Base-by-base conservation (phyloP, 2,113 vertebrate genomes). In the Indicator indicator region DNA sequence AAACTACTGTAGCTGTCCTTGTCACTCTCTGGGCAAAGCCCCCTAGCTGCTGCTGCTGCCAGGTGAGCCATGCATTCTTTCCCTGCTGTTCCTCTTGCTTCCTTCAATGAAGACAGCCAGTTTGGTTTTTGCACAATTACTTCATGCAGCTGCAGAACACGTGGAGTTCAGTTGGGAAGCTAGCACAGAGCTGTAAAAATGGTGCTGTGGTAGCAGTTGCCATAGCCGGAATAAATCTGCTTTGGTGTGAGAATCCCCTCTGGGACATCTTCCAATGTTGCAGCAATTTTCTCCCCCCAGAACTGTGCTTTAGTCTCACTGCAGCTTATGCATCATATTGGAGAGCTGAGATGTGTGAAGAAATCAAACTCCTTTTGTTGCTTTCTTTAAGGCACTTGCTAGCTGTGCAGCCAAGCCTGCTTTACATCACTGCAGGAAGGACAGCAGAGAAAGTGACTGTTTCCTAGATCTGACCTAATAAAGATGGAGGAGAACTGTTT, bases 171-270 rank as follows among this genome's bases (percentile, higher is more conserved):
- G 1, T 2, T 13, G 62, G 62, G 48, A 88, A 72, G 40, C 54
- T 76, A 75, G 36, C 69, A 44, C 0, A 2, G 33, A 64, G 58
- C 83, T 88, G 90, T 72, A 71, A 72, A 93, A 88, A 44, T 33
- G 40, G 40, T 32, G 59, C 70, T 46, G 80, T 64, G 62, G 83
- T 26, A 36, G 86, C 90, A 91, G 86, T 64, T 86, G 3, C 75
- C 30, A 15, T 0, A 44, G 86, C 60, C 88, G 59, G 63, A 93
- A 96, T 88, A 94, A 94, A 92, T 74, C 70, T 11, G 0, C 80
- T 86, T 82, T 73, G 86, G 81, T 84, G 50, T 19, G 65, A 86
- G 90, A 93, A 81, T 90, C 88, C 70, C 80, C 88, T 81, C 90
- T 0, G 16, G 90, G 88, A 92, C 70, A 62, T 46, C 94, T 86